Base-by-base conservation (phyloP, 2,797 vertebrate species). In the Falco columbarius region DNA sequence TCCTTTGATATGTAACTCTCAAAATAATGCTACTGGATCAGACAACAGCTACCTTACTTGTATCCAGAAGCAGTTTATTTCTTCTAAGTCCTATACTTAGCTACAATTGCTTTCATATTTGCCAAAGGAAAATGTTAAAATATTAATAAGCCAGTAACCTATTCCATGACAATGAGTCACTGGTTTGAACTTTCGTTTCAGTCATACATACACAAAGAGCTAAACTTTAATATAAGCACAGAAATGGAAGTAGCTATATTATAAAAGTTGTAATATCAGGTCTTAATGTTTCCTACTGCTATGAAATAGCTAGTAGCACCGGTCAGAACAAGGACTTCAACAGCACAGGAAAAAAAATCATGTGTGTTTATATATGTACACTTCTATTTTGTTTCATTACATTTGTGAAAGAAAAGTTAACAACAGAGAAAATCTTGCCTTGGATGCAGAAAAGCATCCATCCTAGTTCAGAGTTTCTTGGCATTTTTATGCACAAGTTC, bases 141-240 rank as follows among this genome's bases (percentile, higher is more conserved):
- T 98, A 97, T 97, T 98, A 98, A 98, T 98, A 98, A 98, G 75
- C 88, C 73, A 94, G 96, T 97, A 97, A 97, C 96, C 96, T 98
- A 97, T 98, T 97, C 94, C 38, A 77, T 92, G 97, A 87, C 92
- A 98, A 79, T 96, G 84, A 98, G 90, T 97, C 95, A 96, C 93
- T 81, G 93, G 81, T 90, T 94, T 97, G 97, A 98, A 98, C 96
- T 98, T 98, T 97, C 83, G 91, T 89, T 97, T 97, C 95, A 96
- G 86, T 96, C 89, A 86, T 62, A 90, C 58, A 38, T 23, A 91
- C 61, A 90, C 30, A 26, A 66, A 96, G 81, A 89, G 62, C 67
- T 87, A 93, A 97, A 93, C 94, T 97, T 97, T 93, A 97, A 97
- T 97, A 96, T 85, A 94, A 97, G 96, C 73, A 96, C 36, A 56